Evolutionary conservation across 2,888 invertebrate species (phyloP), one percentile per base, ranked within the genome.

Genomic region (Orthosia gracilis): DNA sequence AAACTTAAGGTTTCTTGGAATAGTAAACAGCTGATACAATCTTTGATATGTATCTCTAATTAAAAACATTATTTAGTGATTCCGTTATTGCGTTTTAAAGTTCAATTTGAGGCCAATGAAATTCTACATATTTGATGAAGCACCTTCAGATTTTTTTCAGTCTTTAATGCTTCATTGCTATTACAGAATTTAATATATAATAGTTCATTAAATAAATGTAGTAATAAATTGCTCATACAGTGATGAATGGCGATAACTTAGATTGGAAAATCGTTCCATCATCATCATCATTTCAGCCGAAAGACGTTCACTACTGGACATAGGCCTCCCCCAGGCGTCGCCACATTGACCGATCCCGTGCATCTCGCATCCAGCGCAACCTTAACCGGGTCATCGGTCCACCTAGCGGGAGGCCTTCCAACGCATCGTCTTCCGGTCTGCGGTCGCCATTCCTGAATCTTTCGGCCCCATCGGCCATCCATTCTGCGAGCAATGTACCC

Each of bases 1-100:
- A 26, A 58, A 81, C 50, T 59, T 64, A 26, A 47, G 15, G 18
- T 58, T 82, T 82, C 65, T 47, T 63, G n/a, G 66, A 77, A 82
- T 69, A 71, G 45, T 62, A 50, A 72, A 55, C n/a, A 78, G 13
- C 17, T 59, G 71, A 81, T 81, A 71, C 11, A 12, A 67, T 81
- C 65, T 66, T n/a, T 26, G 68, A 73, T 66, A 62, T 12, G 40
- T 55, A 66, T 57, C 54, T 64, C 1, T 21, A 49, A 54, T 65
- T 62, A 23, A 55, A 59, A 69, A 50, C 18, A 45, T 45, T 40
- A 23, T 64, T 64, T 49, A 47, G 13, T 54, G 21, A 59, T 50
- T 72, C 49, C 12, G 9, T 78, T 72, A 63, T 66, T 54, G 23
- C 15, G 58, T 59, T 68, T 17, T 76, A 12, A n/a, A 65, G 55